These are phyloP conservation scores for Morinoia aosen DNA, from an alignment of 2,888 invertebrate genomes.

Conservation along the genomic window DNA sequence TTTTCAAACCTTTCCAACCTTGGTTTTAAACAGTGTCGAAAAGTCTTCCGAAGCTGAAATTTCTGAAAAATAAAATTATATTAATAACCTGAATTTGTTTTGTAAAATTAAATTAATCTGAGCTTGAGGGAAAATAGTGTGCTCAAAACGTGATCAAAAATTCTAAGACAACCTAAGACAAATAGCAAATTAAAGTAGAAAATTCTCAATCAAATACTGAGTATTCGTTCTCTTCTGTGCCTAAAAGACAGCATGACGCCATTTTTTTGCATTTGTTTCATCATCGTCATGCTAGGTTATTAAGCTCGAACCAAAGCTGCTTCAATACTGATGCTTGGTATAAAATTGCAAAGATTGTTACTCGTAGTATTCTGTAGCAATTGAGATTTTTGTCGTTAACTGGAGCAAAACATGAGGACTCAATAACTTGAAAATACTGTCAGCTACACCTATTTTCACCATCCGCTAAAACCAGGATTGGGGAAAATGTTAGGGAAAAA, in stretches of 20 bases:
- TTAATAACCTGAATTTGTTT: not conserved
- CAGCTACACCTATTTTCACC: no score
- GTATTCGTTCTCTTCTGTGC: not conserved
- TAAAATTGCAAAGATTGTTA: no score
- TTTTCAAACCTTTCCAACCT: not conserved
- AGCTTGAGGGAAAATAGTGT: not conserved
- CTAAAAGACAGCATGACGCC: not conserved
- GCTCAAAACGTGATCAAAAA: not conserved
- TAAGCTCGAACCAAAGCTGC: no score
- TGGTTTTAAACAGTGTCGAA: not conserved
- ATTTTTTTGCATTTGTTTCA: not conserved
- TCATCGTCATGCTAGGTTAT: no score
- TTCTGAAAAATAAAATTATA: not conserved
- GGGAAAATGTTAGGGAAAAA: no score
- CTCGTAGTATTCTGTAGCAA: no score
- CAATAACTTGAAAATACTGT: no score
- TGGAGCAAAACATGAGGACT: no score
- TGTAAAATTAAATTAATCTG: not conserved
- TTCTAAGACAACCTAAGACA: not conserved
- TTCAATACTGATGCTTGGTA: no score
- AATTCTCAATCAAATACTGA: not conserved
- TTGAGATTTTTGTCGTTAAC: no score
- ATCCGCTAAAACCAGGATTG: no score
- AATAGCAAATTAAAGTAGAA: not conserved
- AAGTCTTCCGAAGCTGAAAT: not conserved